These are phyloP conservation scores for Sphyrna mokarran DNA, from an alignment of 2,113 vertebrate genomes.

Conservation along the genomic window DNA sequence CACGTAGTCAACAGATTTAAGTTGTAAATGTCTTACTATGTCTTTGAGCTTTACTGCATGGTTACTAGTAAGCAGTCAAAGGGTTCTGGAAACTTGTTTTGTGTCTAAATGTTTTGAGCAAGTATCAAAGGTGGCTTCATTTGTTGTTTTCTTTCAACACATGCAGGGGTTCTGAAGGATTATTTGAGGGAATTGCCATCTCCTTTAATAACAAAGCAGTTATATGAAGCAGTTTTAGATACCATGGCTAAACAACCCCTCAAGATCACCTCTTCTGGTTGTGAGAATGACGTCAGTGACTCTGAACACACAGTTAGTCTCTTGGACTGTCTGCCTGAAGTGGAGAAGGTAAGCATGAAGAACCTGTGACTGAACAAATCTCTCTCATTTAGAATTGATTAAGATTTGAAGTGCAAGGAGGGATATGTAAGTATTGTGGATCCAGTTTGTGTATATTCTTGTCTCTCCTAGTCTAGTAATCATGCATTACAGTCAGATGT, in stretches of 20 bases:
- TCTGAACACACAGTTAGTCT: conserved; percentile 71
- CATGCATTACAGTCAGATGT: background rate
- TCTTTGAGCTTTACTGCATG: background rate
- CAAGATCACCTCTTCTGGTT: conserved; percentile 68
- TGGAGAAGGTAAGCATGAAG: conserved; percentile 72
- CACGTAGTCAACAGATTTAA: background rate
- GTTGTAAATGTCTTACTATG: background rate
- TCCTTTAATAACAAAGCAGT: conserved; percentile 83
- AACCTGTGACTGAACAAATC: background rate
- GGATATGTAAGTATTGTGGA: background rate
- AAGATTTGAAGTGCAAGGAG: background rate
- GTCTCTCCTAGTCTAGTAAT: background rate
- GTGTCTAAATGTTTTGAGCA: background rate
- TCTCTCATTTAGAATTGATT: background rate
- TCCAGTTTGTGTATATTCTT: background rate
- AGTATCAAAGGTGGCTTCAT: background rate
- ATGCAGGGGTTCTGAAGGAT: conserved; percentile 87
- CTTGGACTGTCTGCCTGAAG: conserved; percentile 77
- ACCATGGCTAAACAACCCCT: conserved; percentile 79
- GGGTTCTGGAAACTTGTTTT: background rate
- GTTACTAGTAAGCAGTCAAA: background rate
- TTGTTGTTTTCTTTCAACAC: conserved; percentile 40
- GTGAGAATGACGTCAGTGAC: conserved; percentile 77
- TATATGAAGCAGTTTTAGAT: conserved; percentile 84
- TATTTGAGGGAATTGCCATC: conserved; percentile 89